Conservation (phyloP, 2,888 invertebrate genomes). For the Caenorhabditis virilis region DNA sequence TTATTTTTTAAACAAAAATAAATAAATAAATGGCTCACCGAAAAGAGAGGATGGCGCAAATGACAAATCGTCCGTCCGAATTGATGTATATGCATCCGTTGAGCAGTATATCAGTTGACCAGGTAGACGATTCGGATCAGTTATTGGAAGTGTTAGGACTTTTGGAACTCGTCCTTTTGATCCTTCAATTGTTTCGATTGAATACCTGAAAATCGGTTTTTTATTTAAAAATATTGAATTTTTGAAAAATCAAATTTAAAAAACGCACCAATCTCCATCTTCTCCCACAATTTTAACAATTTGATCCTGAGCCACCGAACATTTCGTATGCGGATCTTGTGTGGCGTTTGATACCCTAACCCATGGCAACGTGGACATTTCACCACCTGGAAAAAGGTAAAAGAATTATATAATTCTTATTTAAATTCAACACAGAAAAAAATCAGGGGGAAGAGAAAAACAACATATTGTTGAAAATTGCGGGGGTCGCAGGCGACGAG, state of each 20-base stretch:
- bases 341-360: constrained; percentile 22
- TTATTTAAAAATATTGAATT: not conserved
- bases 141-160: constrained; percentile 15
- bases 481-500: not conserved
- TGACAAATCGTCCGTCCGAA: constrained; percentile 22
- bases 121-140: constrained; percentile 15
- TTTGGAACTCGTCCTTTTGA: constrained; percentile 14
- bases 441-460: not conserved
- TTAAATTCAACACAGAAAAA: not conserved
- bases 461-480: not conserved
- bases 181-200: constrained; percentile 20
- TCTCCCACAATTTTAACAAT: constrained; percentile 22
- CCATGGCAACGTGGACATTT: constrained; percentile 12
- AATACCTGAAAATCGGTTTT: constrained; percentile 12
- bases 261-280: constrained; percentile 21
- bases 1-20: not conserved
- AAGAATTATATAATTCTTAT: not conserved
- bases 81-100: constrained; percentile 15
- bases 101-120: constrained; percentile 20
- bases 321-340: constrained; percentile 21
- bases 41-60: constrained; percentile 19
- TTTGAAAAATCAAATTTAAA: not conserved
- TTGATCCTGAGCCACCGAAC: constrained; percentile 28
- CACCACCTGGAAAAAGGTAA: not conserved
- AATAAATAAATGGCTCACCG: too few species aligned